Base-by-base conservation (phyloP, 2,888 invertebrate genomes). In the Aromia moschata region DNA sequence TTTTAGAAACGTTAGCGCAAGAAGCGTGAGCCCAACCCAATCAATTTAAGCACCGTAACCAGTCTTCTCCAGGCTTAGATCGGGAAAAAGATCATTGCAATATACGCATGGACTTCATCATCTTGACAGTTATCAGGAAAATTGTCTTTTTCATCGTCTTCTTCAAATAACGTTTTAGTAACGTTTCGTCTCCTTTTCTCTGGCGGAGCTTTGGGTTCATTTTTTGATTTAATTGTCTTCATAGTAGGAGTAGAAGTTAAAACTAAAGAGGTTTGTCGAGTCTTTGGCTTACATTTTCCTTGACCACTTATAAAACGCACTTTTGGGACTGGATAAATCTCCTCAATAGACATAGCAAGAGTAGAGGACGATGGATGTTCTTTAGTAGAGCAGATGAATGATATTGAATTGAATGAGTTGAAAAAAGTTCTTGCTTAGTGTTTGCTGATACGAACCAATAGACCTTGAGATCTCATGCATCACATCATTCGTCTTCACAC, bases 251-350 rank as follows among this genome's bases (percentile, higher is more conserved):
- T 25, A 25, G 25, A 25, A 25, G 25, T 25, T 25, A 25, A 25
- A 25, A 25, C 25, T 25, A 25, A 25, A 25, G 75, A 76, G 47
- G 25, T 25, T 7, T 25, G 7, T 7, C 25, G 25, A 25, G 25
- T 25, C 7, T 25, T 25, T 25, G 25, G 25, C 25, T 25, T 25
- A 25, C 25, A 3, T 25, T 25, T 25, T 7, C 25, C 25, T 25
- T 66, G 63, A 37, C 67, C 74, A 70, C 65, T 71, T 58, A 25
- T 25, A 25, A 25, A 25, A 25, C 25, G 25, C 7, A 5, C 3
- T 25, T 25, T 25, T 25, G 25, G 25, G 25, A 7, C 25, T 25
- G 25, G 25, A 25, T 3, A 25, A 25, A 25, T 25, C 25, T 25
- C 25, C 25, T 25, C 25, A 25, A 25, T 7, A 25, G 25, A 25